Base-by-base conservation (phyloP, 1,140 invertebrate species). In the Parapsyche elsis region DNA sequence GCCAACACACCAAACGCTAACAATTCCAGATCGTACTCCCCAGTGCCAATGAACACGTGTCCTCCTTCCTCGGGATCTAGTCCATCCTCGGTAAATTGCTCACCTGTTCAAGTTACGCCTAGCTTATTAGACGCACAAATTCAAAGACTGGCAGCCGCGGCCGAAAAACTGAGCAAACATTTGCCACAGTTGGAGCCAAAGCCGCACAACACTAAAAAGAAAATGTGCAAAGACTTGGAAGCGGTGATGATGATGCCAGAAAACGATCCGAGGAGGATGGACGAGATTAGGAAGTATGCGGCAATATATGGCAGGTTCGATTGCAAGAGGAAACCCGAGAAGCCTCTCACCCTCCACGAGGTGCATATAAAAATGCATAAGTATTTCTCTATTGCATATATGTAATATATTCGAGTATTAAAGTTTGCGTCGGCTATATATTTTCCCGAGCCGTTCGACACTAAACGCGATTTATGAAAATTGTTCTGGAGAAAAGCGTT, bases 231-330 rank as follows among this genome's bases (percentile, higher is more conserved):
- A 88, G 97, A 98, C 85, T 89, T 98, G 80, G 96, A 98, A 92
- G 90, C 94, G 85, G 94, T 98, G 23, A 95, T 98, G 91, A 92
- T 93, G 80, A 96, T 98, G 94, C 91, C 94, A 7, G 95, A 97
- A 84, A 93, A 93, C 74, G 96, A 98, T 89, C 96, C 95, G 0
- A 89, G 93, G 14, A 89, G 95, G 82, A 96, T 98, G 94, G 96
- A 99, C 75, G 94, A 97, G 86, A 96, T 99, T 81, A 92, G 98
- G 84, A 97, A 97, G 87, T 99, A 97, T 87, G 95, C 97, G 14
- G 96, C 97, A 12, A 99, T 99, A 85, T 99, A 99, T 87, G 97
- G 97, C 1, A 90, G 95, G 79, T 98, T 98, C 86, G 97, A 99
- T 87, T 98, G 97, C 85, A 99, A 99, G 87, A 90, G 98, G 84